Conservation (phyloP, 2,888 invertebrate genomes). For the Idaea straminata region DNA sequence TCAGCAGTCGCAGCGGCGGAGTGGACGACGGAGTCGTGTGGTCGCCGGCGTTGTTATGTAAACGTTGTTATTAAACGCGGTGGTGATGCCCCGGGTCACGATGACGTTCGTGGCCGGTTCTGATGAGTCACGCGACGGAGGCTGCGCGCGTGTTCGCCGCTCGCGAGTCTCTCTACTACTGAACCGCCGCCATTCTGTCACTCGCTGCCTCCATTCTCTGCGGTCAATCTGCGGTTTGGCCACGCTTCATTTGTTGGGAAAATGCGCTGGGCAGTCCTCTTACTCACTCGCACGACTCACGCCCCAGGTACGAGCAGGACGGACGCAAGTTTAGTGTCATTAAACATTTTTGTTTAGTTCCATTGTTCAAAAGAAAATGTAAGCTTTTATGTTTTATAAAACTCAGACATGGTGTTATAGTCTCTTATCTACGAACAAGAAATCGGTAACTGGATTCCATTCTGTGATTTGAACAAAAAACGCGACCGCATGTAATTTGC, state of each 20-base stretch:
- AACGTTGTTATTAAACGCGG: conserved; percentile 32
- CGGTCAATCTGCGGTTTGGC: conserved; percentile 80
- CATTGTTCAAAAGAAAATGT: conserved; percentile 75
- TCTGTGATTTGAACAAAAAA: background rate
- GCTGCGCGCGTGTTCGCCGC: conserved; percentile 61
- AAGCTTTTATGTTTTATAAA: conserved; percentile 68
- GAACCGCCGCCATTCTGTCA: conserved; percentile 79
- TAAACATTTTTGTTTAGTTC: conserved; percentile 75
- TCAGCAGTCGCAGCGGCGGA: background rate
- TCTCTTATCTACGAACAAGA: conserved; percentile 4
- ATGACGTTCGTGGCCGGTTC: background rate
- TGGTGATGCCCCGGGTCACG: conserved; percentile 33
- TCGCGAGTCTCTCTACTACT: conserved; percentile 72
- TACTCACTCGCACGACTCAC: conserved; percentile 40
- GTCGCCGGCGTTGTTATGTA: conserved; percentile 23
- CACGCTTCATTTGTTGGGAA: conserved; percentile 81
- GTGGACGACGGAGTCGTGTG: conserved; percentile 8
- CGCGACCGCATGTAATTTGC: conserved; percentile 23
- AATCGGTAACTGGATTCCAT: background rate
- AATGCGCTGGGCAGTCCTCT: conserved; percentile 64
- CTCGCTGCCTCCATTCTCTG: conserved; percentile 80
- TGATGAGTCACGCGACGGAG: conserved; percentile 28
- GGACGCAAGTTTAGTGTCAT: conserved; percentile 67
- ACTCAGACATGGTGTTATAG: conserved; percentile 47
- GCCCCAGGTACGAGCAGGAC: conserved; percentile 51